phyloP scores from a whole-genome alignment of 2,888 invertebrate genomes.

The Mellilla xanthometata region DNA sequence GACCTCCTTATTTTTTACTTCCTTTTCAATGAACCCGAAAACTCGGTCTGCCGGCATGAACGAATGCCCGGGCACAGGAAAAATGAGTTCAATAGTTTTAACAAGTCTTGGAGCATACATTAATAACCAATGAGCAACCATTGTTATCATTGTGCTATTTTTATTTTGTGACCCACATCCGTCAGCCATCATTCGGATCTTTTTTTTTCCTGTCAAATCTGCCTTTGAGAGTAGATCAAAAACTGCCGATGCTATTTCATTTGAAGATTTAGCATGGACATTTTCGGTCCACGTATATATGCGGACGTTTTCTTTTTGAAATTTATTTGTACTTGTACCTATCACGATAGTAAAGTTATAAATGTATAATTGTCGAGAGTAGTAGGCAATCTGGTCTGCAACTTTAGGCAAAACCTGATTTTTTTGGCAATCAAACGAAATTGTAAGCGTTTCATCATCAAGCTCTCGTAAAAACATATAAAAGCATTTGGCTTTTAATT shows the following conservation, averaged over 20 bases:
- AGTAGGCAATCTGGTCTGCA: conserved; percentile 1
- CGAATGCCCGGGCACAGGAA: neutral
- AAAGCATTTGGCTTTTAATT: conserved; percentile 20
- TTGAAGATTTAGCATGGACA: conserved; percentile 22
- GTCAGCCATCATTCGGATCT: conserved; percentile 26
- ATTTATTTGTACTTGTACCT: conserved; percentile 3
- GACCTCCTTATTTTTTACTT: no score
- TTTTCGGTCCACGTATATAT: conserved; percentile 25
- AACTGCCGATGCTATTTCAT: conserved; percentile 27
- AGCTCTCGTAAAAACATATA: conserved; percentile 13
- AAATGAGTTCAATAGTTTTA: neutral
- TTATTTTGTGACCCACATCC: conserved; percentile 27
- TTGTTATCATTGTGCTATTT: conserved; percentile 11
- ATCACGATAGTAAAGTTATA: conserved; percentile 4
- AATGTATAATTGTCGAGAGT: conserved; percentile 1
- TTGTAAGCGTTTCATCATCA: conserved; percentile 22
- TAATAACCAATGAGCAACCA: conserved; percentile 4
- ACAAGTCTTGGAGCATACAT: conserved; percentile 1
- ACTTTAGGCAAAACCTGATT: conserved; percentile 1
- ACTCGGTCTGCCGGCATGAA: conserved; percentile 12
- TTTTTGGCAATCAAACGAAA: conserved; percentile 27
- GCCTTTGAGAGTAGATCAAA: conserved; percentile 17
- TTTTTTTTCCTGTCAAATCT: conserved; percentile 21
- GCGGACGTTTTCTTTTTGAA: conserved; percentile 28
- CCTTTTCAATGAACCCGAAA: conserved; percentile 17